phyloP scores from a whole-genome alignment of 2,888 invertebrate genomes.

The Dione juno region DNA sequence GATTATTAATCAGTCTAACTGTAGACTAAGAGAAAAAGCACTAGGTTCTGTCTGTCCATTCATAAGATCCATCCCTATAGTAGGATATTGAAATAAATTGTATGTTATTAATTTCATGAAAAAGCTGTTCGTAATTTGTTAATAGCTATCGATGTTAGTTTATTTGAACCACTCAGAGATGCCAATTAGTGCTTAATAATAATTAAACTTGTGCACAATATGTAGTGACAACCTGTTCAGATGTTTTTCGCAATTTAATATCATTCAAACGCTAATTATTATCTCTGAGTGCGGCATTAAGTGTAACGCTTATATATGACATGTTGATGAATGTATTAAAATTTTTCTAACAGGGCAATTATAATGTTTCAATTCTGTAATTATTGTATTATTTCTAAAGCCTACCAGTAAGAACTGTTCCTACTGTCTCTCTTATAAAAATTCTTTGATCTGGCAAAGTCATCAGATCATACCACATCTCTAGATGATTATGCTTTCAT shows the following conservation, averaged over 20 bases:
- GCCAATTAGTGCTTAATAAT: not conserved
- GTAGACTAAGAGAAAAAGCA: not conserved
- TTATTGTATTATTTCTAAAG: constrained; percentile 27
- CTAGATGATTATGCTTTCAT: too few species aligned
- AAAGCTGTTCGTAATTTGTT: constrained; percentile 4
- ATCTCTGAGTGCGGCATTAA: not conserved
- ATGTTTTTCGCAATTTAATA: constrained; percentile 6
- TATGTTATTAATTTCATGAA: constrained; percentile 15
- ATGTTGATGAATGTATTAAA: constrained; percentile 35
- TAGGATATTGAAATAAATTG: constrained; percentile 4
- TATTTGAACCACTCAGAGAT: not conserved
- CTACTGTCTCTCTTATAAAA: too few species aligned
- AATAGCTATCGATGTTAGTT: constrained; percentile 17
- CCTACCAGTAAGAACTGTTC: too few species aligned
- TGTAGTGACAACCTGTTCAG: too few species aligned
- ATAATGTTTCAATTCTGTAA: constrained; percentile 42
- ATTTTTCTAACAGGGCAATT: constrained; percentile 47
- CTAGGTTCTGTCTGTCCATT: not conserved
- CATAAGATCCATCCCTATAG: constrained; percentile 9
- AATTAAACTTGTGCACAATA: not conserved
- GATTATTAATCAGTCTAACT: too few species aligned
- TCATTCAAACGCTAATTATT: not conserved
- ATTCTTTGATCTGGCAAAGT: too few species aligned
- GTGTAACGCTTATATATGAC: constrained; percentile 15
- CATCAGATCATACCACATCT: too few species aligned